These are phyloP conservation scores for Rhorus exstirpatorius DNA, from an alignment of 2,888 invertebrate genomes.

Conservation along the genomic window DNA sequence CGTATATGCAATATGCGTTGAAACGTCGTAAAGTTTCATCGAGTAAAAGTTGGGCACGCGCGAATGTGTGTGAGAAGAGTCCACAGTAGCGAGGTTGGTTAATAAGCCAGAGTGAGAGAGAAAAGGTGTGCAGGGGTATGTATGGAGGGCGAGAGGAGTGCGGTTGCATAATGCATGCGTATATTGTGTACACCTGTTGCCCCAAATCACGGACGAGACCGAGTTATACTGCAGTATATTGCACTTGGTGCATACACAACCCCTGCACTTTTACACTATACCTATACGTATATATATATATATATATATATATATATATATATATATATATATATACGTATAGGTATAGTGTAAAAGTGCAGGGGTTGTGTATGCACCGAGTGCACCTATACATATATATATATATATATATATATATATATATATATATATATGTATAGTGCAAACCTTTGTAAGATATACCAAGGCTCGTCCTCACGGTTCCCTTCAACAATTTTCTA, in stretches of 20 bases:
- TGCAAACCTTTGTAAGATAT: constrained; percentile 35
- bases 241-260: constrained; percentile 42
- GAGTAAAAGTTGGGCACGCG: constrained; percentile 51
- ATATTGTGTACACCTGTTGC: constrained; percentile 84
- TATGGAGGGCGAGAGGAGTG: constrained; percentile 59
- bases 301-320: not conserved
- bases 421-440: not conserved
- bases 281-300: constrained; percentile 6
- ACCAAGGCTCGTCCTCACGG: not conserved
- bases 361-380: constrained; percentile 47
- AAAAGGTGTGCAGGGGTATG: constrained; percentile 30
- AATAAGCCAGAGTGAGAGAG: constrained; percentile 4
- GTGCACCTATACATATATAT: not conserved
- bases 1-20: constrained; percentile 23
- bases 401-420: not conserved
- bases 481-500: constrained; percentile 40
- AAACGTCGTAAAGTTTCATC: not conserved
- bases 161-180: constrained; percentile 83
- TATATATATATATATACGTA: constrained; percentile 1
- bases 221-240: constrained; percentile 59
- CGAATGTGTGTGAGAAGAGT: constrained; percentile 37
- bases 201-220: constrained; percentile 79
- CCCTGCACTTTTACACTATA: constrained; percentile 42
- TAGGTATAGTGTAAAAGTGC: constrained; percentile 33
- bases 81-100: not conserved